Conservation (phyloP, 2,113 vertebrate species). For the Leptodactylus fuscus region DNA sequence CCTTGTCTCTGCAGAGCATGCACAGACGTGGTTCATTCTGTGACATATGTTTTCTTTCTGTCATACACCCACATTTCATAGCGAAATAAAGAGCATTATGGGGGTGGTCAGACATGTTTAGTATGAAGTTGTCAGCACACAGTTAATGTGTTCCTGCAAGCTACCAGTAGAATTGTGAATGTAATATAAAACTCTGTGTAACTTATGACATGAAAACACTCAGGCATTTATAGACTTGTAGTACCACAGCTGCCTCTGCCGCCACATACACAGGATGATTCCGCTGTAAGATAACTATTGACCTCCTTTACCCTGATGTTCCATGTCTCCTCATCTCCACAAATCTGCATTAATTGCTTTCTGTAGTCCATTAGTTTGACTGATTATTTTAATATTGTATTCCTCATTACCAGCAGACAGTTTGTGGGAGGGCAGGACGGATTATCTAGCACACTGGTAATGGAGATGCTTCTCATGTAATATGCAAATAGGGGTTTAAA, state of each 20-base stretch:
- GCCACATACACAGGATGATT: background rate
- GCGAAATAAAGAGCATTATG: too few species aligned
- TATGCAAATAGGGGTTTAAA: background rate
- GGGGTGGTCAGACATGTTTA: background rate
- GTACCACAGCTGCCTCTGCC: background rate
- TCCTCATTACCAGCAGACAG: background rate
- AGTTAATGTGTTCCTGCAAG: background rate
- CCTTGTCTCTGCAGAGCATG: background rate
- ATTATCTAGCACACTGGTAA: background rate
- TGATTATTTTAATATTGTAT: slow-evolving; percentile 49
- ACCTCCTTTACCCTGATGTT: background rate
- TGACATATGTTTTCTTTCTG: background rate
- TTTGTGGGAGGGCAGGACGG: background rate
- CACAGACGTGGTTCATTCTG: background rate
- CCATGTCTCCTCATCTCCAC: background rate
- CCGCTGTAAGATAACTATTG: background rate
- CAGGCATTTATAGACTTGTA: background rate
- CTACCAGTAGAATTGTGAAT: background rate
- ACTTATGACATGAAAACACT: background rate
- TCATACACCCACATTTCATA: too few species aligned
- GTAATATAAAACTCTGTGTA: background rate
- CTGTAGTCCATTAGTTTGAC: slow-evolving; percentile 29
- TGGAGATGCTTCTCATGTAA: background rate
- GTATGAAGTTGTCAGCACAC: background rate
- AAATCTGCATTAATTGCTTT: slow-evolving; percentile 43